Percentiles rank a stretch among this genome's conserved stretches.
Evolutionary conservation across 2,888 invertebrate species (phyloP).

Genomic region (Hydropsyche betteni): DNA sequence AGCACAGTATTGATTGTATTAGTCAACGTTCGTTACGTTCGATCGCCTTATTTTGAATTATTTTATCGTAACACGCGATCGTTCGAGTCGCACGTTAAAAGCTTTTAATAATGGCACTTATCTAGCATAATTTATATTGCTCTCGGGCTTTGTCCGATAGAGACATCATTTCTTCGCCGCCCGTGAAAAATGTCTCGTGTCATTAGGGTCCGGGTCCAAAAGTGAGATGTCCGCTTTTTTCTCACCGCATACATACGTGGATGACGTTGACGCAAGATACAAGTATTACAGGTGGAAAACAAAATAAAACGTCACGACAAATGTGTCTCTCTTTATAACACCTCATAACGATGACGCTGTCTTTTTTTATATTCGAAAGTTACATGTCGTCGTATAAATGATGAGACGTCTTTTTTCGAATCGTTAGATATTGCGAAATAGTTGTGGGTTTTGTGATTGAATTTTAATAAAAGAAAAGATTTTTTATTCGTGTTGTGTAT

Average conservation of each 20-base stretch:
- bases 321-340: no score
- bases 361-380: no score
- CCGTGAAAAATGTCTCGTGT: conserved; percentile 35
- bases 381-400: no score
- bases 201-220: conserved; percentile 30
- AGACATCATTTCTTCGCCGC: conserved; percentile 33
- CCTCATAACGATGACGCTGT: no score
- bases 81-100: conserved; percentile 38
- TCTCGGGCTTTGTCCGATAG: conserved; percentile 36
- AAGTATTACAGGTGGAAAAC: no score
- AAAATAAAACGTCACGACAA: no score
- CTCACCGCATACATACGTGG: background rate
- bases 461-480: background rate
- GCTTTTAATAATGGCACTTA: conserved; percentile 45
- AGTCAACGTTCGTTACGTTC: conserved; percentile 14
- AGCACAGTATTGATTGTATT: conserved; percentile 19
- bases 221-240: conserved; percentile 34
- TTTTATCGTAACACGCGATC: conserved; percentile 40
- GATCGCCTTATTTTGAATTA: conserved; percentile 31
- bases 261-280: no score
- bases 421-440: no score
- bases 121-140: conserved; percentile 43
- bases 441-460: background rate
- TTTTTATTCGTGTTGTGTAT: background rate
- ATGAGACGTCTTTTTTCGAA: no score